phyloP scores from a whole-genome alignment of 2,113 vertebrate genomes.

The Lepidothrix coronata region DNA sequence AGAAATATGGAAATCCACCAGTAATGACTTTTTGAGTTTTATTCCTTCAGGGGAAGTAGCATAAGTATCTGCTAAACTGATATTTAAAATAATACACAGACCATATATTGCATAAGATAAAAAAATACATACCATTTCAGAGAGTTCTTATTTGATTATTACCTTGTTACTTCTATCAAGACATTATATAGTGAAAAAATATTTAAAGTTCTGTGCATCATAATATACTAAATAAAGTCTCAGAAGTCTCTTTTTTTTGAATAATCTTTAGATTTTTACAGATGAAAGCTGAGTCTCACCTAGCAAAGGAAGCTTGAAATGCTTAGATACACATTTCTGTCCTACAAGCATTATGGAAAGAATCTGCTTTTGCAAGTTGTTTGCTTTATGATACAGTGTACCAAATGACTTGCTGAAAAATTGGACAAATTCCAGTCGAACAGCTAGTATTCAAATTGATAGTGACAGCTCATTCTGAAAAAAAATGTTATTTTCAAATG shows the following conservation, averaged over 20 bases:
- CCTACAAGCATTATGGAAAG: slow-evolving; percentile 13
- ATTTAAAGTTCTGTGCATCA: not conserved
- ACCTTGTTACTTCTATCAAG: not conserved
- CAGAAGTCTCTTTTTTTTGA: not conserved
- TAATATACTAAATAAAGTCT: not conserved
- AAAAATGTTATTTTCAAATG: slow-evolving; percentile 76
- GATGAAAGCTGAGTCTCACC: not conserved
- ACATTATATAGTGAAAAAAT: not conserved
- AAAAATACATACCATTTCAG: not conserved
- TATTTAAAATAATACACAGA: not conserved
- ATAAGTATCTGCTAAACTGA: not conserved
- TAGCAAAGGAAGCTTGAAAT: not conserved
- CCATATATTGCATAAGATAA: not conserved
- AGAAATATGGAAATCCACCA: not conserved
- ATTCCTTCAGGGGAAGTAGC: not conserved
- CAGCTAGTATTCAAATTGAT: slow-evolving; percentile 74
- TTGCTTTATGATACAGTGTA: slow-evolving; percentile 65
- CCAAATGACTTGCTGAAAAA: slow-evolving; percentile 69
- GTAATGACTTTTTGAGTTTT: not conserved
- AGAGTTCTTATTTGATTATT: not conserved
- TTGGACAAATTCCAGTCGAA: slow-evolving; percentile 73
- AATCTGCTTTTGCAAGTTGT: slow-evolving; percentile 60
- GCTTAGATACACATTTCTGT: not conserved
- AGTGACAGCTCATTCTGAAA: slow-evolving; percentile 74
- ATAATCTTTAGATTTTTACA: not conserved